Evolutionary conservation across 1,140 invertebrate genomes (phyloP), one percentile per base, ranked within the genome.

Genomic region (Drosophila burlai): DNA sequence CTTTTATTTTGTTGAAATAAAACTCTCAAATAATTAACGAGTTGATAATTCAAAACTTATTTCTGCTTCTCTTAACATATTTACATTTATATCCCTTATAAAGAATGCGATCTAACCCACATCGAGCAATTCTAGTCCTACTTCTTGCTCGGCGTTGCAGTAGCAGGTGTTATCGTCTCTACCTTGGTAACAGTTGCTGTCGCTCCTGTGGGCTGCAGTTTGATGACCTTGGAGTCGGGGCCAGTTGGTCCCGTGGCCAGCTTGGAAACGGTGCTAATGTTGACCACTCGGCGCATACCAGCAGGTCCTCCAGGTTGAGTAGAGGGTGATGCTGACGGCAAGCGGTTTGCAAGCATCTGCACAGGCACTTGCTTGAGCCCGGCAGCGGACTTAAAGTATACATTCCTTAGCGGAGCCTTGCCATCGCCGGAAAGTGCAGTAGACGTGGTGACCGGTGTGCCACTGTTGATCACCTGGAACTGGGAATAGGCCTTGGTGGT

Each of bases 361-460:
- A 89, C 74, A 1, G 84, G 85, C 11, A 79, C 34, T 24, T 79
- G 76, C 45, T 89, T 89, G 4, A 89, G 55, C 9, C 84, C 84
- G 4, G 62, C 47, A 8, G 68, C 78, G 0, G 84, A 89, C 15
- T 89, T 89, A 2, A 89, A 40, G 46, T 46, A 81, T 9, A 89
- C 38, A 26, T 84, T 87, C 15, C 84, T 58, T 1, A 89, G 24
- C 1, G 57, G 43, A 18, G 57, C 38, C 47, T 90, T 86, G 26
- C 71, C 80, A 52, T 87, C 80, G n/a, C 9, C 52, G 0, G 47
- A 40, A n/a, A 79, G 29, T 5, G 80, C 24, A 6, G 50, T 54
- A 2, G 61, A 16, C 2, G 58, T n/a, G 3, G 58, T n/a, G 3
- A 21, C 31, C 4, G 76, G 16, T 9, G 38, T 5, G 31, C 34